These are phyloP conservation scores for Hylyphantes graminicola DNA, from an alignment of 1,140 invertebrate genomes.

Conservation along the genomic window DNA sequence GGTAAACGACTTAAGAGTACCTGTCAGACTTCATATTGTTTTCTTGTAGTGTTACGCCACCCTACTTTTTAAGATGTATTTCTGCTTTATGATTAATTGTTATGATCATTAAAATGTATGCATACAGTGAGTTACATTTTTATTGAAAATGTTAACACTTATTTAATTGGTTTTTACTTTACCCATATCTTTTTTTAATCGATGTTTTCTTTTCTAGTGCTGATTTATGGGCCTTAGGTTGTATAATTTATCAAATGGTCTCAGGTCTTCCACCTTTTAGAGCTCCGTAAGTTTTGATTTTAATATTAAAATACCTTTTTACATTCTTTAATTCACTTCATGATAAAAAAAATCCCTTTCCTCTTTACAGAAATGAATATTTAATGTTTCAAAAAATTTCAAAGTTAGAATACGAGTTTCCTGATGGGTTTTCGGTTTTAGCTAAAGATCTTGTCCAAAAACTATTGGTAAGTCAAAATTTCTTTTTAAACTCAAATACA, in stretches of 20 bases:
- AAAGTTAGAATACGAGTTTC: slow-evolving; percentile 91
- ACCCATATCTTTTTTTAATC: too few species aligned
- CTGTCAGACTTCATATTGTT: too few species aligned
- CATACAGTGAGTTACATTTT: too few species aligned
- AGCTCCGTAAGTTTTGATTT: slow-evolving; percentile 73
- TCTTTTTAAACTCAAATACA: background rate
- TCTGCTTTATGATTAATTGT: too few species aligned
- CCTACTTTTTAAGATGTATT: too few species aligned
- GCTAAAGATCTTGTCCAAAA: slow-evolving; percentile 89
- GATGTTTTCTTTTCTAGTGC: slow-evolving; percentile 74
- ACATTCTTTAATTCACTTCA: background rate
- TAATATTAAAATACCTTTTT: background rate
- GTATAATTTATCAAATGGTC: slow-evolving; percentile 97
- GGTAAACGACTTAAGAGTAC: too few species aligned
- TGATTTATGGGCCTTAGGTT: slow-evolving; percentile 98
- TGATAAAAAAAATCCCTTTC: slow-evolving; percentile 45
- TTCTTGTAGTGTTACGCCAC: too few species aligned
- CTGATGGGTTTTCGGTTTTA: slow-evolving; percentile 85
- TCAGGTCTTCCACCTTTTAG: slow-evolving; percentile 92
- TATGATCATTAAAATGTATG: too few species aligned
- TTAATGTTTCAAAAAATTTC: slow-evolving; percentile 97
- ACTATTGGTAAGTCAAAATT: slow-evolving; percentile 75
- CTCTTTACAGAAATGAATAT: slow-evolving; percentile 84
- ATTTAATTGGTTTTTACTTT: too few species aligned
- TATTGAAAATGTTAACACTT: too few species aligned